Evolutionary conservation across 2,113 vertebrate genomes (phyloP).

Genomic region (Chroicocephalus ridibundus): DNA sequence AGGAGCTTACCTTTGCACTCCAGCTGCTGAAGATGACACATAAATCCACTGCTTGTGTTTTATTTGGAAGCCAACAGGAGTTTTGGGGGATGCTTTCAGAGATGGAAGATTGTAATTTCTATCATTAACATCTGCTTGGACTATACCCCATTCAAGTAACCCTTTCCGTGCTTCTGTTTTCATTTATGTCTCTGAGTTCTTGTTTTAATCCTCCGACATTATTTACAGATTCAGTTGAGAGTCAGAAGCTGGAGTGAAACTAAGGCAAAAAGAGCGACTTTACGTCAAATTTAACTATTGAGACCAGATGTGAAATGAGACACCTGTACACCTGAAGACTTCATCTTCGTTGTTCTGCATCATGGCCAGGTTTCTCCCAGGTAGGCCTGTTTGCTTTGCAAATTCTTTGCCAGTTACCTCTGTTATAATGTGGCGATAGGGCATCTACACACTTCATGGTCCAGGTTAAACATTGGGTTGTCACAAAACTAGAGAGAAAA

Average conservation of each 20-base stretch:
- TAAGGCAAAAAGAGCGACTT: background rate
- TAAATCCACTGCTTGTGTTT: background rate
- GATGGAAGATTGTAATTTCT: background rate
- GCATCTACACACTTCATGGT: background rate
- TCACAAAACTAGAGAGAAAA: background rate
- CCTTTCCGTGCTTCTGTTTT: background rate
- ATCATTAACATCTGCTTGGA: background rate
- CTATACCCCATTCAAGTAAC: background rate
- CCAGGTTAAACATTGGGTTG: background rate
- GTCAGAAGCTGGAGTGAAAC: background rate
- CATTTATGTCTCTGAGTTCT: background rate
- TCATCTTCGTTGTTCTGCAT: background rate
- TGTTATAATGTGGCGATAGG: background rate
- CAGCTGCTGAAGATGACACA: background rate
- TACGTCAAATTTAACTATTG: background rate
- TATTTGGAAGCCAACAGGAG: background rate
- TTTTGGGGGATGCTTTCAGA: background rate
- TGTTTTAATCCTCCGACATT: background rate
- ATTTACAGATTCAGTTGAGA: background rate
- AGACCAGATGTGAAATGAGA: background rate
- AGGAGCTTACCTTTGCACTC: background rate
- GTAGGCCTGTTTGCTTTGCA: background rate
- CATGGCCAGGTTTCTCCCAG: background rate
- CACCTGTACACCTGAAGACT: background rate
- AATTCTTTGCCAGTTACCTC: background rate